A percentile compares a stretch with the other conserved stretches of the same genome.
Conservation (phyloP, 1,140 invertebrate genomes). For the Leucophenga varia region DNA sequence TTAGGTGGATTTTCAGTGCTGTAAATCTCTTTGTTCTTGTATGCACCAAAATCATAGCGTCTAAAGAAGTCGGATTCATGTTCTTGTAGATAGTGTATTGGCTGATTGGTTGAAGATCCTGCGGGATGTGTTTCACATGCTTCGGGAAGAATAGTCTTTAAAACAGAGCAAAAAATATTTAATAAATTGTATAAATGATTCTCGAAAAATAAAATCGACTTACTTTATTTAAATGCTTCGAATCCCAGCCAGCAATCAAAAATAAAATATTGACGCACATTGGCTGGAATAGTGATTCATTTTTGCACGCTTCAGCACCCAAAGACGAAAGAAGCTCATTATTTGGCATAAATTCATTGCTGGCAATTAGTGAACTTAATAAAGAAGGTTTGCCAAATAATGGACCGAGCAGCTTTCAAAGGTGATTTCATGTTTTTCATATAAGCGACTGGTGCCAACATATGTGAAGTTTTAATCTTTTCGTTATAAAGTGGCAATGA, state of each 20-base stretch:
- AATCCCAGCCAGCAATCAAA: conserved; percentile 9
- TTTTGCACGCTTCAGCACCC: not conserved
- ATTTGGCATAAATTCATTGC: not conserved
- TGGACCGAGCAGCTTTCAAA: conserved; percentile 19
- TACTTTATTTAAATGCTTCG: conserved; percentile 5
- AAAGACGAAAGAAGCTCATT: not conserved
- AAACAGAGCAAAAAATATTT: too few species aligned
- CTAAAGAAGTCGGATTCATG: conserved; percentile 55
- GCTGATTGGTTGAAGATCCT: conserved; percentile 71
- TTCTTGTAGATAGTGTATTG: conserved; percentile 69
- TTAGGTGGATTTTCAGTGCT: conserved; percentile 57
- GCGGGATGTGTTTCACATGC: conserved; percentile 71
- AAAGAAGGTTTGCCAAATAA: not conserved
- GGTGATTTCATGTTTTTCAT: conserved; percentile 57
- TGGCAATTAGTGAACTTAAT: not conserved
- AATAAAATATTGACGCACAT: conserved; percentile 9
- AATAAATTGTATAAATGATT: too few species aligned
- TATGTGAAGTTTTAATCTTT: conserved; percentile 57
- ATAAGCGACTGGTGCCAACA: conserved; percentile 62
- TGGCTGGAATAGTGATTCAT: not conserved
- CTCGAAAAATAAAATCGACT: not conserved
- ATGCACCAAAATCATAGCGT: conserved; percentile 52
- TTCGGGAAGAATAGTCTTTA: conserved; percentile 64
- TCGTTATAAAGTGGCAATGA: conserved; percentile 60
- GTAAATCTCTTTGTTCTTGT: conserved; percentile 56